Base-by-base conservation (phyloP, 1,140 invertebrate genomes). In the Achatina immaculata region DNA sequence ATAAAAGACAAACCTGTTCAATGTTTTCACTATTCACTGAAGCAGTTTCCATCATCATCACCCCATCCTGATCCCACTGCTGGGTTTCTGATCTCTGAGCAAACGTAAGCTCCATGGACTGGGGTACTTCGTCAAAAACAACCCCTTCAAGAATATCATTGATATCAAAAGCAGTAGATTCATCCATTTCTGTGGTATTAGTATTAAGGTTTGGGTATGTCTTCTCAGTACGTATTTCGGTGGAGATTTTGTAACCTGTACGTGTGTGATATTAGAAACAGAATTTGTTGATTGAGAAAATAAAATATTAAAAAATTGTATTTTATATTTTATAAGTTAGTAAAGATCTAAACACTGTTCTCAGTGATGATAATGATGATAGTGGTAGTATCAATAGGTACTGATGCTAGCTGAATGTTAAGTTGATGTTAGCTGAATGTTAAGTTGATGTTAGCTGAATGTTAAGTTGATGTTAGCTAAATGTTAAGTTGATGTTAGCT, bases 21-120 rank as follows among this genome's bases (percentile, higher is more conserved):
- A 69, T 69, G 66, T 88, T 85, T 72, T 89, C 88, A 40, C 85
- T 86, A 19, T 79, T 80, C 16, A 89, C 80, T 0, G 87, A 88
- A 1, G 74, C 77, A 24, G 84, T 85, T 72, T 89, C 88, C 28
- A 55, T 51, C 73, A 75, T 58, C 36, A 51, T 34, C 28, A 58
- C 36, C 9, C 28, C 0, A 24, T 75, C 51, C 7, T 36, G 34
- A 31, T 75, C 31, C 3, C 28, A 1, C 1, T 11, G 6, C 31
- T 69, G 3, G 24, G n/a, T 38, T 6, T 19, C 68, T 38, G 28
- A 34, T 38, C 45, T 43, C 31, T 21, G 58, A 24, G 73, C 74
- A 38, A 36, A 34, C 19, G n/a, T 19, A 16, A 45, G 19, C 21
- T 65, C 58, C 40, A 78, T 51, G n/a, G 66, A 34, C 34, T 72